Base-by-base conservation (phyloP, 2,797 vertebrate genomes). In the Enteromius argenteus region DNA sequence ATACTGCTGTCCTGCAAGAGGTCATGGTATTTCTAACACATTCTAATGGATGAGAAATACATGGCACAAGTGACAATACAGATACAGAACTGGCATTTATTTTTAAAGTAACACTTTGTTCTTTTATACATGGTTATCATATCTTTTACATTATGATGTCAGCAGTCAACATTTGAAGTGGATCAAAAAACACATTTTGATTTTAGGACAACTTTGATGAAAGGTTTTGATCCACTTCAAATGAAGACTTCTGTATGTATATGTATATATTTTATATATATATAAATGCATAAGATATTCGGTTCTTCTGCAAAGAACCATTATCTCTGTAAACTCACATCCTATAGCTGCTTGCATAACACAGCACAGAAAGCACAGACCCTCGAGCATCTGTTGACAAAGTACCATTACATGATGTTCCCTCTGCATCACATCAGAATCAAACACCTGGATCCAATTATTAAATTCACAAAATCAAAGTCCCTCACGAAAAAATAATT, bases 401-500 rank as follows among this genome's bases (percentile, higher is more conserved):
- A 60, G 27, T 23, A 19, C 35, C 39, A 11, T 60, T 46, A 19
- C 23, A 39, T 71, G 4, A 23, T 23, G 30, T 39, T 79, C 44
- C 21, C 53, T 32, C 3, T 10, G 1, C 19, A 5, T 81, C 51
- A 60, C 79, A 49, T 73, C 27, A 37, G 19, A 81, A 64, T 27
- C 27, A 82, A 46, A 66, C 80, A 74, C 56, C 56, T 74, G 69
- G 11, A 2, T 49, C 30, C 30, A 82, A 21, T 82, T 51, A 64
- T 51, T 17, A 64, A 21, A 49, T 37, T 30, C 3, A 15, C 51
- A 58, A 80, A 78, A 66, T 64, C 17, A 58, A 21, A 30, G 15
- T 53, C 10, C 21, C 1, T 8, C 5, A 6, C 1, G 1, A 23
- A 35, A 35, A 51, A 68, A 15, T 19, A 0, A 30, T 64, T 56